These are phyloP conservation scores for Cettia cetti DNA, from an alignment of 2,113 vertebrate genomes.

Conservation along the genomic window DNA sequence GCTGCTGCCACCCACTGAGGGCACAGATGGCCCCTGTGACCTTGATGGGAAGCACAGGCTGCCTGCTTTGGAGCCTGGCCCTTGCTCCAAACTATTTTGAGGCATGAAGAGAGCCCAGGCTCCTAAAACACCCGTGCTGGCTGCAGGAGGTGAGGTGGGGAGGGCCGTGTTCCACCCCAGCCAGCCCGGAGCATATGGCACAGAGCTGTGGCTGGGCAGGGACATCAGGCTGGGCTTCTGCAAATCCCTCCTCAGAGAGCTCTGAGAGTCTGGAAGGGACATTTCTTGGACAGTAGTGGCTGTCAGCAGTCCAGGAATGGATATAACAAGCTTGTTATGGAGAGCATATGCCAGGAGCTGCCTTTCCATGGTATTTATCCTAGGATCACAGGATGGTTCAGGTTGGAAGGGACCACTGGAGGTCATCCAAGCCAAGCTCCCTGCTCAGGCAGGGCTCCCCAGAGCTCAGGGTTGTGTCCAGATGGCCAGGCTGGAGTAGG, in stretches of 20 bases:
- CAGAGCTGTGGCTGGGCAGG: background rate
- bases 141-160: background rate
- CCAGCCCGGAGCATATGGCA: background rate
- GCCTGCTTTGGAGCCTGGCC: background rate
- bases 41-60: background rate
- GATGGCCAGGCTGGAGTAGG: background rate
- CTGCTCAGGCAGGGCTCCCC: background rate
- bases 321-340: background rate
- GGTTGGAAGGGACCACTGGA: background rate
- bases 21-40: background rate
- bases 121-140: background rate
- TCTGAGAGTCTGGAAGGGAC: background rate
- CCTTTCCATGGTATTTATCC: background rate
- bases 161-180: rapidly evolving
- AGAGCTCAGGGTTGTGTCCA: background rate
- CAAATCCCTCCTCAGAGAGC: background rate
- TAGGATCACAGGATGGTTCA: background rate
- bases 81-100: background rate
- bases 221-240: background rate
- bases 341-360: background rate
- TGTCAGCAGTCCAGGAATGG: background rate
- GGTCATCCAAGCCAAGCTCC: background rate
- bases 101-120: background rate
- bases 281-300: background rate
- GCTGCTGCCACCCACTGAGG: background rate